Evolutionary conservation across 2,888 invertebrate genomes (phyloP).

Genomic region (Buathra laborator): DNA sequence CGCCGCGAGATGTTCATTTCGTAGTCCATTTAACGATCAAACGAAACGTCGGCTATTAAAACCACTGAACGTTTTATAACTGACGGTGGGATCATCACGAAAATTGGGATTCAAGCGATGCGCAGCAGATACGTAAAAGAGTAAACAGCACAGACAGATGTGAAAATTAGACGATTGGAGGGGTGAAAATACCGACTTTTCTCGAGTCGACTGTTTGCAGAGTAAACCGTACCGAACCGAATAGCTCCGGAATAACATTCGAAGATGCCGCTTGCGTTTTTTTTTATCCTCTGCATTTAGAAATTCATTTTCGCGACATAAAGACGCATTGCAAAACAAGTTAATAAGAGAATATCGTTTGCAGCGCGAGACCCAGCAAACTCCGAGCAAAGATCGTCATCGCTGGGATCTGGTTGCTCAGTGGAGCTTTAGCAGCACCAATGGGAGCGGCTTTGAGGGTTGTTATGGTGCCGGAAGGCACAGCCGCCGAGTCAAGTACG

Average conservation of each 20-base stretch:
- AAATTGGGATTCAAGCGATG: slow-evolving; percentile 11
- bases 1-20: not conserved
- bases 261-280: not conserved
- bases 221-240: too few species aligned
- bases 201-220: too few species aligned
- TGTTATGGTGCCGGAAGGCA: slow-evolving; percentile 85
- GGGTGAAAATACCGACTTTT: too few species aligned
- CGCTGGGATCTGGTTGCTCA: slow-evolving; percentile 91
- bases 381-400: slow-evolving; percentile 91
- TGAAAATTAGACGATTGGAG: not conserved
- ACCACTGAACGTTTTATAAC: not conserved
- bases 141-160: not conserved
- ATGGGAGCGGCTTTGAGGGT: slow-evolving; percentile 89
- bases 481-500: slow-evolving; percentile 83
- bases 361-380: slow-evolving; percentile 91
- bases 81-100: not conserved
- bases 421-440: slow-evolving; percentile 89
- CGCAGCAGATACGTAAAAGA: slow-evolving; percentile 4
- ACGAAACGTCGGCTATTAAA: slow-evolving; percentile 19
- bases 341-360: slow-evolving; percentile 50
- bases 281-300: not conserved
- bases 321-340: not conserved
- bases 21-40: slow-evolving; percentile 35
- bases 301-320: not conserved
- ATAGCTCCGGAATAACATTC: too few species aligned